phyloP scores from a whole-genome alignment of 2,797 vertebrate genomes.

The Scolopax rusticola region DNA sequence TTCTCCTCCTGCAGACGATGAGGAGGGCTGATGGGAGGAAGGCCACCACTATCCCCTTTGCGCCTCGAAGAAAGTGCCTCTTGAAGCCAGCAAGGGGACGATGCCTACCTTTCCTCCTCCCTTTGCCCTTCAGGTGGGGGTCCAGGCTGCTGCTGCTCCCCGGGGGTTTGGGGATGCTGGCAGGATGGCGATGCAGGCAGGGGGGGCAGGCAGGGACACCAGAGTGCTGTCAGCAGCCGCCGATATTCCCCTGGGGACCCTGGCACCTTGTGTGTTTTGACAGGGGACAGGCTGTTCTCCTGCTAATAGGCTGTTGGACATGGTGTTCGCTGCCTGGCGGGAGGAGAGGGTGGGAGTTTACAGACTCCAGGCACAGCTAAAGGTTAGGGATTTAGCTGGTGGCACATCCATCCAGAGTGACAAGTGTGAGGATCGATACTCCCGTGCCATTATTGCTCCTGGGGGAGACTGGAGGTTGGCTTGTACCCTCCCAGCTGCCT shows the following conservation, averaged over 20 bases:
- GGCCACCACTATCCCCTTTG: neutral
- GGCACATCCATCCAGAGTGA: neutral
- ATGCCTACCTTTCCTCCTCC: neutral
- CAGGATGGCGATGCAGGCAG: neutral
- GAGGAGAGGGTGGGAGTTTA: conserved; percentile 56
- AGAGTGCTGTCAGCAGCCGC: neutral
- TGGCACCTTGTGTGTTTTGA: conserved; percentile 74
- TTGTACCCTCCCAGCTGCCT: neutral
- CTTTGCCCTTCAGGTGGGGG: neutral
- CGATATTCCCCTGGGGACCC: neutral
- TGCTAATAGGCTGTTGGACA: conserved; percentile 68
- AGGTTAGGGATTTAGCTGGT: conserved; percentile 40
- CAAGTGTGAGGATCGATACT: conserved; percentile 75
- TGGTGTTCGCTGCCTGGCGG: conserved; percentile 29
- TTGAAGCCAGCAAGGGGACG: neutral
- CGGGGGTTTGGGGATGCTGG: neutral
- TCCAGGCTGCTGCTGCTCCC: neutral
- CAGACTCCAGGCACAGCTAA: conserved; percentile 50
- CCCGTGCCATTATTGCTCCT: conserved; percentile 30
- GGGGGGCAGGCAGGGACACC: neutral
- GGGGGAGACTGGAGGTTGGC: conserved; percentile 7
- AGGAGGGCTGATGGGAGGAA: neutral
- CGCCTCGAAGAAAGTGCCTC: neutral
- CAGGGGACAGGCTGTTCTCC: conserved; percentile 64
- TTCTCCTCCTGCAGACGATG: neutral